Evolutionary conservation across 2,888 invertebrate species (phyloP).

Genomic region (Toxonevra muliebris): DNA sequence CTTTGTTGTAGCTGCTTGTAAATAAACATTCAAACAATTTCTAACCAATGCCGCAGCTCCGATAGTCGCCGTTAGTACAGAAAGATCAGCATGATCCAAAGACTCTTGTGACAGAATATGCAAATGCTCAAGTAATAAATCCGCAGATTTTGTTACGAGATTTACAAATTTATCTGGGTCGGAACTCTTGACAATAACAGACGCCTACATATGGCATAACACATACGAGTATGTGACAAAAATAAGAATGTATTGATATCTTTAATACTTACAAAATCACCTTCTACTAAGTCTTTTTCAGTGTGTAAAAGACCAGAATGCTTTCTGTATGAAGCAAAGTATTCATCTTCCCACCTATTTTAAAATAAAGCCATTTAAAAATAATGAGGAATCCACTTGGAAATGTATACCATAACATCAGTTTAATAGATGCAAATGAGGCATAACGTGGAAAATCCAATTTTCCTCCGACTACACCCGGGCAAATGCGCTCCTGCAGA

Average conservation of each 20-base stretch:
- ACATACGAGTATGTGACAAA: neutral
- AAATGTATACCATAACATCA: slow-evolving; percentile 75
- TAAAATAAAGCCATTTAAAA: slow-evolving; percentile 7
- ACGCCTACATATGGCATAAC: slow-evolving; percentile 44
- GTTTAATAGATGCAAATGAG: slow-evolving; percentile 84
- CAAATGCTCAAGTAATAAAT: slow-evolving; percentile 78
- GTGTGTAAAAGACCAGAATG: slow-evolving; percentile 68
- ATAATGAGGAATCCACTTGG: neutral
- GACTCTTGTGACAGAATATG: slow-evolving; percentile 84
- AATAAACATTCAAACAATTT: slow-evolving; percentile 81
- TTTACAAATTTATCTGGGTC: slow-evolving; percentile 81
- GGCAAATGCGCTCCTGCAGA: slow-evolving; percentile 80
- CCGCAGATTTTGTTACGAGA: slow-evolving; percentile 76
- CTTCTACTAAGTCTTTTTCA: slow-evolving; percentile 59
- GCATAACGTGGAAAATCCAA: slow-evolving; percentile 85
- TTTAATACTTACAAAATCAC: slow-evolving; percentile 53
- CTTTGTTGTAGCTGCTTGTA: slow-evolving; percentile 67
- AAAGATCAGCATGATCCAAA: slow-evolving; percentile 83
- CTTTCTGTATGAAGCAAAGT: slow-evolving; percentile 77
- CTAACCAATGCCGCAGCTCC: slow-evolving; percentile 82
- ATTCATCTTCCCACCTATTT: slow-evolving; percentile 79
- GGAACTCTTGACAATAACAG: slow-evolving; percentile 76
- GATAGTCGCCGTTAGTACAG: slow-evolving; percentile 81
- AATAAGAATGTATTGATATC: no score
- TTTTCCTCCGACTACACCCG: slow-evolving; percentile 82